These are phyloP conservation scores for Corythoichthys intestinalis DNA, from an alignment of 2,113 vertebrate species.

Conservation along the genomic window DNA sequence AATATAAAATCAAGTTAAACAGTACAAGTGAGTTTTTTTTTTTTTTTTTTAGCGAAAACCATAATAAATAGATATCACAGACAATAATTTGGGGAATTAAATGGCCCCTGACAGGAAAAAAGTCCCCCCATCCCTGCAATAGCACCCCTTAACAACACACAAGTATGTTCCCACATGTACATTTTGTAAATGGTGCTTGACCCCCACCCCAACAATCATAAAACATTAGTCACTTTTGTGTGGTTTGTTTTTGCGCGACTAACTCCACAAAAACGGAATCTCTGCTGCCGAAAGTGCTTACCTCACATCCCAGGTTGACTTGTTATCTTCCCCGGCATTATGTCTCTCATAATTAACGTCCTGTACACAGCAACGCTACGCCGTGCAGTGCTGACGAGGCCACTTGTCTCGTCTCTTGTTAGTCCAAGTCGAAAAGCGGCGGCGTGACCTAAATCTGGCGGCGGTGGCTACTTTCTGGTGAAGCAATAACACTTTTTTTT, in stretches of 20 bases:
- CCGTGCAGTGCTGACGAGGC: constrained; percentile 43
- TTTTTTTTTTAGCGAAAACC: no score
- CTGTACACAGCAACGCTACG: constrained; percentile 30
- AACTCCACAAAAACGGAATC: neutral
- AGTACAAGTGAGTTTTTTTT: no score
- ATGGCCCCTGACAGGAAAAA: neutral
- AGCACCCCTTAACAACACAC: neutral
- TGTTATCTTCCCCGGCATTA: constrained; percentile 28
- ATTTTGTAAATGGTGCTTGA: constrained; percentile 55
- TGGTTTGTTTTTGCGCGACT: neutral
- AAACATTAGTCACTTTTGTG: constrained; percentile 24
- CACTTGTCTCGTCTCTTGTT: constrained; percentile 38
- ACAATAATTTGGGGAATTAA: neutral
- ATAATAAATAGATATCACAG: no score
- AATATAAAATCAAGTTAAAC: no score
- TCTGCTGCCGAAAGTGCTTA: constrained; percentile 5
- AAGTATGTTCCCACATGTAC: constrained; percentile 30
- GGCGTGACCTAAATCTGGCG: constrained; percentile 29
- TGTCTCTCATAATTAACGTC: constrained; percentile 11
- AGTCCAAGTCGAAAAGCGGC: constrained; percentile 34
- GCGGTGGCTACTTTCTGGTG: constrained; percentile 21
- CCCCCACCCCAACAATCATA: constrained; percentile 26
- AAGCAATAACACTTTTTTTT: constrained; percentile 53
- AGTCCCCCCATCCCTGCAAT: neutral
- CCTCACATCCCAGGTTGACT: constrained; percentile 35